Percentiles rank a stretch among this genome's conserved stretches.
Evolutionary conservation across 2,113 vertebrate species (phyloP).

Genomic region (Protobothrops flavoviridis): DNA sequence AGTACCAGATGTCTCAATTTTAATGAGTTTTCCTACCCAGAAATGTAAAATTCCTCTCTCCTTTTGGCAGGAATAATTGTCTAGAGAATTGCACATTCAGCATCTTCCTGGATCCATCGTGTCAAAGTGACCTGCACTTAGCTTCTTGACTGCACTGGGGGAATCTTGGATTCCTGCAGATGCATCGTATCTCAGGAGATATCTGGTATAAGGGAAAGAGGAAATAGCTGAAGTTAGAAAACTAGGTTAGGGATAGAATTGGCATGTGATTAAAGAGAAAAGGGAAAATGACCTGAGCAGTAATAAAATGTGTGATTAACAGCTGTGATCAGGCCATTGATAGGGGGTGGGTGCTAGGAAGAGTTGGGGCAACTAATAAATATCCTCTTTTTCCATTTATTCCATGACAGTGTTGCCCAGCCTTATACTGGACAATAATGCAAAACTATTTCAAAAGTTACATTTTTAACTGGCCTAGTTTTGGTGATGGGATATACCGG

Average conservation of each 20-base stretch:
- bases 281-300: not conserved
- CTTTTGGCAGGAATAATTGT: conserved; percentile 55
- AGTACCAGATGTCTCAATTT: conserved; percentile 61
- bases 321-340: not conserved
- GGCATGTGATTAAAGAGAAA: not conserved
- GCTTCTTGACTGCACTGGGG: not conserved
- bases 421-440: not conserved
- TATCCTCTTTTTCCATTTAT: not conserved
- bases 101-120: not conserved
- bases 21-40: conserved; percentile 55
- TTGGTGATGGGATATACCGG: not conserved
- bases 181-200: conserved; percentile 41
- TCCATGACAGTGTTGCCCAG: not conserved
- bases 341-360: not conserved
- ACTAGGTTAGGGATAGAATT: not conserved
- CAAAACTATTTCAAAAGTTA: not conserved
- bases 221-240: not conserved
- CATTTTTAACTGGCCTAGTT: not conserved
- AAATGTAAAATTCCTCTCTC: conserved; percentile 52
- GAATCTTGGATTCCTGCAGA: conserved; percentile 39
- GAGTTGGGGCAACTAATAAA: not conserved
- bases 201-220: rapidly evolving
- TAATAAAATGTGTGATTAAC: not conserved
- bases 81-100: conserved; percentile 28
- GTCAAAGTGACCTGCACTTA: not conserved